These are phyloP conservation scores for Synanthedon andrenaeformis DNA, from an alignment of 2,888 invertebrate genomes.

Conservation along the genomic window DNA sequence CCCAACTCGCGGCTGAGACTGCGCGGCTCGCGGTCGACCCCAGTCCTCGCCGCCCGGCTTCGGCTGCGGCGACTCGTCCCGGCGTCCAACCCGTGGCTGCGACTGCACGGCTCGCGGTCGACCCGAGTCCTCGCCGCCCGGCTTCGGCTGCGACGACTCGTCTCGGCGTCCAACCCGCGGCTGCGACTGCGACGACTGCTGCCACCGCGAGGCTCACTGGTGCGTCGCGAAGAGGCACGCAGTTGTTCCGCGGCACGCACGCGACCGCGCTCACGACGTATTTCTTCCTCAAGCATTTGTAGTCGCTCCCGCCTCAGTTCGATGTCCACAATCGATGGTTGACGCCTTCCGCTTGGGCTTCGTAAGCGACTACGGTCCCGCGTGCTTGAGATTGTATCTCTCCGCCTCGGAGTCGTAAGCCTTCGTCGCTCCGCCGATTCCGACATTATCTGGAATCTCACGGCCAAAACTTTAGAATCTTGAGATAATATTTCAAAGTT, in stretches of 20 bases:
- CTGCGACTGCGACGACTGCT: background rate
- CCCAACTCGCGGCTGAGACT: too few relatives aligned
- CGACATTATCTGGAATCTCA: background rate
- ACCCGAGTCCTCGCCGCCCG: too few relatives aligned
- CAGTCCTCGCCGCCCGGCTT: too few relatives aligned
- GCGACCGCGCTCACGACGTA: background rate
- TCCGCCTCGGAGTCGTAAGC: background rate
- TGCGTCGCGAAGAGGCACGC: background rate
- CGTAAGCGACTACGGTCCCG: background rate
- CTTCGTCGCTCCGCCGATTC: background rate
- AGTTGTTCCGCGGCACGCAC: background rate
- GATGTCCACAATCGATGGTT: background rate
- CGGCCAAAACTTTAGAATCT: background rate
- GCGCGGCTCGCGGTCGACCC: too few relatives aligned
- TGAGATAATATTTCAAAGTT: too few relatives aligned
- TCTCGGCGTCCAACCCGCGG: background rate
- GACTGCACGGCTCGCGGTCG: background rate
- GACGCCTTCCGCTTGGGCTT: background rate
- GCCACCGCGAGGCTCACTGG: background rate
- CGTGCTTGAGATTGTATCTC: background rate
- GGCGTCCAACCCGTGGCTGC: too few relatives aligned
- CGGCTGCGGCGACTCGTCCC: too few relatives aligned
- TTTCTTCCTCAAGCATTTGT: background rate
- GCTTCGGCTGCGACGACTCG: background rate
- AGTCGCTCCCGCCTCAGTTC: background rate